These are phyloP conservation scores for Parelbella ahira DNA, from an alignment of 2,888 invertebrate genomes.

Conservation along the genomic window DNA sequence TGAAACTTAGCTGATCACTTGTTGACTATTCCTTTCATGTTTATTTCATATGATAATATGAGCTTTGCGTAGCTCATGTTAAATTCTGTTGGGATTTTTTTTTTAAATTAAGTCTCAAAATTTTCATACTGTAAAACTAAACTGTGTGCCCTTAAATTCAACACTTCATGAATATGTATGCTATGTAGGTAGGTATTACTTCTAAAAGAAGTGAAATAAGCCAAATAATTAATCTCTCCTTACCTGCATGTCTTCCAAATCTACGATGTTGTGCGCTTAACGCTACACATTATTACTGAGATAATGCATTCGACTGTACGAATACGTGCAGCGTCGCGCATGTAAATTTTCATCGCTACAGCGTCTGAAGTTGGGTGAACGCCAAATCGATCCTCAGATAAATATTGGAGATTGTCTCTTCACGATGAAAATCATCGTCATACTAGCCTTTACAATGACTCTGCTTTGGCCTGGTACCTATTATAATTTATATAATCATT, in stretches of 20 bases:
- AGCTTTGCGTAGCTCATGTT: no score
- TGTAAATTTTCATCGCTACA: constrained; percentile 57
- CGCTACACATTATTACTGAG: constrained; percentile 11
- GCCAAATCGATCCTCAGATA: constrained; percentile 43
- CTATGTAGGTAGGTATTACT: no score
- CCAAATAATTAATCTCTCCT: constrained; percentile 1
- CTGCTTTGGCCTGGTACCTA: neutral
- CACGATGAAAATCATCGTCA: constrained; percentile 31
- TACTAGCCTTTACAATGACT: constrained; percentile 3
- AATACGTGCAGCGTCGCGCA: constrained; percentile 48
- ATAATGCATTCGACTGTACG: constrained; percentile 33
- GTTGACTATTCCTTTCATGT: no score
- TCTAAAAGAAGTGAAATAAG: no score
- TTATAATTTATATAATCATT: no score
- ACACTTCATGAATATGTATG: no score
- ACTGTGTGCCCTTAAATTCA: no score
- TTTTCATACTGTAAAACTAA: no score
- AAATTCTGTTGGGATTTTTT: no score
- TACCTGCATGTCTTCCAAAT: constrained; percentile 3
- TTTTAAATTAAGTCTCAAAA: no score
- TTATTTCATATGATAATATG: no score
- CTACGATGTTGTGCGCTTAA: constrained; percentile 9
- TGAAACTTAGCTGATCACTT: no score
- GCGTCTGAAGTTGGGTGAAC: constrained; percentile 50
- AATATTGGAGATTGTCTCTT: constrained; percentile 32